These are phyloP conservation scores for Psittacula echo DNA, from an alignment of 2,797 vertebrate genomes.

Conservation along the genomic window DNA sequence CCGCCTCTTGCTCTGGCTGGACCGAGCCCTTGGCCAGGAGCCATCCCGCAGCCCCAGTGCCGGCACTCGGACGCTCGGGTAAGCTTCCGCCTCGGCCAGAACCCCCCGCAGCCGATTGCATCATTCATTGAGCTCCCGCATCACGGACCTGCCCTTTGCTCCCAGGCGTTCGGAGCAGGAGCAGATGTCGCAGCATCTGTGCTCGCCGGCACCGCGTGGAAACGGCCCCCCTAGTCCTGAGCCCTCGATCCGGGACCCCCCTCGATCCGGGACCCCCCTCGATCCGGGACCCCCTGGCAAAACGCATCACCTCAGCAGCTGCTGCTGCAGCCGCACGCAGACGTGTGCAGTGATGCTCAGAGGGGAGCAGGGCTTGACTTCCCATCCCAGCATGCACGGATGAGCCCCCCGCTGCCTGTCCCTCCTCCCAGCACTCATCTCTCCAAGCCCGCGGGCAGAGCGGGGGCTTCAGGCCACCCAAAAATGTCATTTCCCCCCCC, in stretches of 20 bases:
- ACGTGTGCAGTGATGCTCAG: accelerated
- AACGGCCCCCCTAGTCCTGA: background rate
- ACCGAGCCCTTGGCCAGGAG: background rate
- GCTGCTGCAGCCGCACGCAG: accelerated
- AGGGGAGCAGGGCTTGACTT: background rate
- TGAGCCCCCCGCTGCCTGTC: background rate
- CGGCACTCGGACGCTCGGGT: background rate
- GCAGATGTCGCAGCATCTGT: constrained; percentile 50
- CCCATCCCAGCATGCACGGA: accelerated
- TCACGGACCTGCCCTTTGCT: background rate
- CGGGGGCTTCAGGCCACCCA: accelerated
- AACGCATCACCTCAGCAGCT: background rate
- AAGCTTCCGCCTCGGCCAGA: background rate
- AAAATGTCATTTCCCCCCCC: accelerated
- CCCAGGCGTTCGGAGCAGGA: background rate
- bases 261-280: too few relatives aligned
- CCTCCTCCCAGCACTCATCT: background rate
- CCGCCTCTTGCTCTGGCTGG: accelerated
- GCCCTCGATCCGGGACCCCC: too few relatives aligned
- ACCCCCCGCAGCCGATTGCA: background rate
- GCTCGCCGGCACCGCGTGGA: accelerated
- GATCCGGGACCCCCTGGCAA: too few relatives aligned
- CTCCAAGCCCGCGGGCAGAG: background rate
- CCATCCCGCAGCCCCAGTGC: background rate
- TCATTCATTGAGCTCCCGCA: constrained; percentile 17